Percentiles rank a stretch among this genome's conserved stretches.
These are phyloP conservation scores for Julus scanicus DNA, from an alignment of 2,888 invertebrate genomes.

Conservation along the genomic window DNA sequence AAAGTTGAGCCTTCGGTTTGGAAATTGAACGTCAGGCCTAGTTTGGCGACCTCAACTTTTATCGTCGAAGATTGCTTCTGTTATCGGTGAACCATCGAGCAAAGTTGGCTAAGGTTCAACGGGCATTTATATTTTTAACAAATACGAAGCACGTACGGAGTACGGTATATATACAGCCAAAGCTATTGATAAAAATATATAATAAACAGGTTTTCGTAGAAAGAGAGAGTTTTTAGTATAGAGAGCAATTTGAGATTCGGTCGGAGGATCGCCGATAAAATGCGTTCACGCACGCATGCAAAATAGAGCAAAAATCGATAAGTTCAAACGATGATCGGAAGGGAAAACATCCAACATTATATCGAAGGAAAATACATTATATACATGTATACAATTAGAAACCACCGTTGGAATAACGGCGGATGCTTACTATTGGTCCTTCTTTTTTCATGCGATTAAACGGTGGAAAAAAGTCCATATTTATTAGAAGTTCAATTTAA, in stretches of 20 bases:
- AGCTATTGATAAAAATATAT: slow-evolving; percentile 4
- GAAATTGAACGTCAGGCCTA: slow-evolving; percentile 9
- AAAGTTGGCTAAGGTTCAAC: slow-evolving; percentile 28
- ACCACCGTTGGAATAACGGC: no score
- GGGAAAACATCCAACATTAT: neutral
- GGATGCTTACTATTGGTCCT: no score
- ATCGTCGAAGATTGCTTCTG: slow-evolving; percentile 27
- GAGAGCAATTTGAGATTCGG: neutral
- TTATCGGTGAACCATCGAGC: slow-evolving; percentile 27
- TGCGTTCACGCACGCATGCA: neutral
- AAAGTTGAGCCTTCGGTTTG: neutral
- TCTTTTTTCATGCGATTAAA: no score
- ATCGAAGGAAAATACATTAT: no score
- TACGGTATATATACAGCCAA: neutral
- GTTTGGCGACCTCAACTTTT: slow-evolving; percentile 12
- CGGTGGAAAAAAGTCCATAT: no score
- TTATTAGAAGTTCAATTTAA: no score
- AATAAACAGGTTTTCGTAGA: neutral
- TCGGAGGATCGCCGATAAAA: neutral
- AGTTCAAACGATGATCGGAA: neutral
- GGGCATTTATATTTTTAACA: slow-evolving; percentile 30
- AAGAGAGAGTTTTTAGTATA: neutral
- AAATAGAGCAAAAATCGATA: neutral
- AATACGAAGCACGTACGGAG: neutral
- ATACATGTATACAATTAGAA: no score